Base-by-base conservation (phyloP, 2,888 invertebrate species). In the Eupithecia abbreviata region DNA sequence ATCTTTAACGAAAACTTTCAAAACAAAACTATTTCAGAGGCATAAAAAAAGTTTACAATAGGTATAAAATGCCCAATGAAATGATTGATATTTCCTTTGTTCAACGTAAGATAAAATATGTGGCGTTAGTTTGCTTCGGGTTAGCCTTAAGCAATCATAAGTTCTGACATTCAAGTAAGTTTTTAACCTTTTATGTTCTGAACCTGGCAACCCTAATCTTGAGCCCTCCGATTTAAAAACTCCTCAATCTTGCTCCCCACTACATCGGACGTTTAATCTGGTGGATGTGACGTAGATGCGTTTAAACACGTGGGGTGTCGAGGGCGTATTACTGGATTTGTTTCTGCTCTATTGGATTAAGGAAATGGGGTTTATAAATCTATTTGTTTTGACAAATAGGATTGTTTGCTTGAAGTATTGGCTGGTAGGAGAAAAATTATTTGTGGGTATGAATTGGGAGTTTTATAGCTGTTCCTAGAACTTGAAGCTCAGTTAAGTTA, bases 231-330 rank as follows among this genome's bases (percentile, higher is more conserved):
- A 88, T 89, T 88, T 87, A 87, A 89, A 90, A 89, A 88, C 85
- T 88, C 86, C 87, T 88, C 88, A 85, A 87, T 88, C 89, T 90
- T 84, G 85, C 82, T 84, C 79, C 82, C 55, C 81, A 84, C 82
- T 85, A 84, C 81, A 81, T 87, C 87, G 88, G 90, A 90, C 90
- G 85, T 90, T 90, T 89, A 91, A 92, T 92, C 92, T 91, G 88
- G 87, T 89, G 90, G 84, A 86, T 86, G 86, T 90, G 91, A 91
- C 91, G 88, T 88, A 85, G 88, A 87, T 84, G 83, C 83, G 80
- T 84, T 85, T 81, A 85, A 79, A 77, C 77, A 76, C 74, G 47
- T 79, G 73, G 65, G 77, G 80, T 79, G 80, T 84, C 80, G 82
- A 84, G 83, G 83, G 83, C 80, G 85, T 84, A 83, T 85, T 85